Conservation (phyloP, 2,888 invertebrate species). For the Eurois occulta region DNA sequence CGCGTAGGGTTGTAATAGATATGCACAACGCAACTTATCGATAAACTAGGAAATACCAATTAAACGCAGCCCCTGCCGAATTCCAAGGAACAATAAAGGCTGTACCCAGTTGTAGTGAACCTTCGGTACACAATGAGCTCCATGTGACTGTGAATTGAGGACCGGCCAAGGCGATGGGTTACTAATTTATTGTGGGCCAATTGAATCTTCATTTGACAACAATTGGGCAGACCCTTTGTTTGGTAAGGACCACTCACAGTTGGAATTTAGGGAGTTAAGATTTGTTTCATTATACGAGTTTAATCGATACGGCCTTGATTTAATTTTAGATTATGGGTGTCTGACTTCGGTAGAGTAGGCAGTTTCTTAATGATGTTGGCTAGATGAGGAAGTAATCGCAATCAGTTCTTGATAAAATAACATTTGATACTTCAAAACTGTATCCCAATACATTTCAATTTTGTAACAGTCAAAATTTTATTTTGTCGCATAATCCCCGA, state of each 20-base stretch:
- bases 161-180: constrained; percentile 72
- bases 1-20: constrained; percentile 62
- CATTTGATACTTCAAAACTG: background rate
- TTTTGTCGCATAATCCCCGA: background rate
- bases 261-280: constrained; percentile 73
- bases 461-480: background rate
- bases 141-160: constrained; percentile 83
- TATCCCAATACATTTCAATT: background rate
- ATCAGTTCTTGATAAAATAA: background rate
- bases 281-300: constrained; percentile 72
- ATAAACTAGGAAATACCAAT: constrained; percentile 73
- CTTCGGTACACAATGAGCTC: constrained; percentile 72
- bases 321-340: constrained; percentile 54
- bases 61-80: constrained; percentile 73
- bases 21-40: constrained; percentile 65
- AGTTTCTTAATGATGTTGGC: constrained; percentile 19
- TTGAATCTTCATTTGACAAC: constrained; percentile 90
- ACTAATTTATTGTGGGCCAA: constrained; percentile 84
- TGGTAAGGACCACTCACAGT: constrained; percentile 65
- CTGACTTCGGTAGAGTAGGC: constrained; percentile 37
- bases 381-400: constrained; percentile 7
- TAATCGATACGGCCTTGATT: constrained; percentile 60
- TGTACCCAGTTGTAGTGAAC: constrained; percentile 73
- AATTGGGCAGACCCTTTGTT: constrained; percentile 84
- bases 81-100: constrained; percentile 81